Conservation (phyloP, 2,888 invertebrate genomes). For the Drosophila anomelani region DNA sequence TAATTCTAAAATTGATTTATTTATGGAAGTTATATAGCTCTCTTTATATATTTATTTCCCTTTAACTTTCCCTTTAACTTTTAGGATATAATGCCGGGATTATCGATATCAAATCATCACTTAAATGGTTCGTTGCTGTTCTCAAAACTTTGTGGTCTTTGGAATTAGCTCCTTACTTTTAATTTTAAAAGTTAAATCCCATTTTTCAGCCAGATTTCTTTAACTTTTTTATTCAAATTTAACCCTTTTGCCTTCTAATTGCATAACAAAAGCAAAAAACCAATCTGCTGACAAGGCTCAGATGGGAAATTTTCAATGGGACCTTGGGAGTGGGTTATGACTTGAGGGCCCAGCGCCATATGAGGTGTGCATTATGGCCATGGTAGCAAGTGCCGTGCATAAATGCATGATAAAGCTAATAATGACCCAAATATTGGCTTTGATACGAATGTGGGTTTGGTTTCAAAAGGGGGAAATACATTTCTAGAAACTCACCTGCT, state of each 20-base stretch:
- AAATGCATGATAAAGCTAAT: constrained; percentile 36
- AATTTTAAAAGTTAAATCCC: neutral
- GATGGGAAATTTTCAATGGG: constrained; percentile 16
- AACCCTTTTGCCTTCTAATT: neutral
- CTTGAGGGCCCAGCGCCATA: neutral
- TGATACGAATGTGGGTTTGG: neutral
- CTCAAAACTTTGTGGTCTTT: no score
- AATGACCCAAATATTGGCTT: neutral
- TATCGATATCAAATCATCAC: no score
- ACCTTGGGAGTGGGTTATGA: neutral
- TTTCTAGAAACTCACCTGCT: constrained; percentile 50
- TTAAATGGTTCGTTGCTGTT: no score
- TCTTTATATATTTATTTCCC: neutral
- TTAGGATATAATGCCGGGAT: no score
- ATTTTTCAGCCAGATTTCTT: neutral
- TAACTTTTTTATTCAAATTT: no score
- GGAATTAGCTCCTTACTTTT: no score
- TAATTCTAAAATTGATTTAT: neutral
- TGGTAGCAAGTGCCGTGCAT: constrained; percentile 26
- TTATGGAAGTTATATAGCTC: neutral
- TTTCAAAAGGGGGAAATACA: no score
- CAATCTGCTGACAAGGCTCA: constrained; percentile 17
- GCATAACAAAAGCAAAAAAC: neutral
- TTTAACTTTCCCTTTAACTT: no score
- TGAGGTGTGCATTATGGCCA: constrained; percentile 9